Evolutionary conservation across 2,888 invertebrate species (phyloP), one percentile per base, ranked within the genome.

Genomic region (Digitonthophagus gazella): DNA sequence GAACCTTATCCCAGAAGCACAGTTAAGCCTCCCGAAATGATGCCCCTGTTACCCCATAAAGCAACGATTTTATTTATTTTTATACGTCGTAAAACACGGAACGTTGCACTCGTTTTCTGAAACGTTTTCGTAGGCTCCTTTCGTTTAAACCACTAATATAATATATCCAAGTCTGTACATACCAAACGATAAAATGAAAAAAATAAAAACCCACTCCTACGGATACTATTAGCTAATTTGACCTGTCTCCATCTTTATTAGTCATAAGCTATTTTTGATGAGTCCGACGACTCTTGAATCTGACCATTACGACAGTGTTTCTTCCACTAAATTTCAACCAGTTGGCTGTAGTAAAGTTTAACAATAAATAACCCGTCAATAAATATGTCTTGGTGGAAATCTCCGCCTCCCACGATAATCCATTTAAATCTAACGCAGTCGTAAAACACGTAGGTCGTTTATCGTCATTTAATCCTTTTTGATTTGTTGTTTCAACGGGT

Each of bases 351-450:
- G 61, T 20, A 14, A 61, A 61, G 18, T 14, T 18, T 61, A 61
- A 61, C 18, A 61, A 19, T 61, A 61, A 61, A 61, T 61, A 61
- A 61, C 61, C 19, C 16, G 19, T 18, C 61, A 61, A 61, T 61
- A 61, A 61, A 61, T 61, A 61, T 61, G 61, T 61, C 61, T n/a
- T 18, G 20, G n/a, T 61, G 61, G 20, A 61, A 61, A 61, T 61
- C 61, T 61, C n/a, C 20, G 20, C 61, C 61, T 18, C 61, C 61
- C 18, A 20, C 61, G 18, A 19, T 61, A 61, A 61, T 61, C 61
- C 61, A 61, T 61, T 61, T 19, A 61, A 61, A 61, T 61, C 61
- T 61, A 61, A 61, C 61, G 61, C 18, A 61, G 18, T 61, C 61
- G 18, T 19, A 20, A 15, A 11, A 15, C 6, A 19, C 61, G 61